Percentiles rank a stretch among this genome's conserved stretches.
Evolutionary conservation across 2,888 invertebrate species (phyloP).

Genomic region (Melolontha melolontha): DNA sequence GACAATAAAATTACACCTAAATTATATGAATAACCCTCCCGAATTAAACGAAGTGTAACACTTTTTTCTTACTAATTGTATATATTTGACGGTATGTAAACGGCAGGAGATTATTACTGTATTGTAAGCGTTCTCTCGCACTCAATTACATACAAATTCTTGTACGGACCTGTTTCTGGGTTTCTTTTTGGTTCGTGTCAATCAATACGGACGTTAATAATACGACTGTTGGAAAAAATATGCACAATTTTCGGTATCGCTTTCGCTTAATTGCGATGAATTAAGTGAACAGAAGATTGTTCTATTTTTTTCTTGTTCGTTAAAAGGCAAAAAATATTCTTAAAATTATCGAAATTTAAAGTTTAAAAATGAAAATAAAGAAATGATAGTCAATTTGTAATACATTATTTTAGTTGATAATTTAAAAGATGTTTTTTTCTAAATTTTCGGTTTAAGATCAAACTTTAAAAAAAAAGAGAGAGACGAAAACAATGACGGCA

Average conservation of each 20-base stretch:
- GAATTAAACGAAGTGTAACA: conserved; percentile 43
- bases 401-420: no score
- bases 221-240: background rate
- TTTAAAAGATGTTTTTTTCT: no score
- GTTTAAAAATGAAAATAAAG: no score
- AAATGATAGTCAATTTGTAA: no score
- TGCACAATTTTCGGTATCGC: conserved; percentile 19
- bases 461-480: no score
- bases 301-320: background rate
- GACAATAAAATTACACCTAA: conserved; percentile 54
- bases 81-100: conserved; percentile 37
- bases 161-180: background rate
- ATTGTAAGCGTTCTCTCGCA: conserved; percentile 23
- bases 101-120: conserved; percentile 32
- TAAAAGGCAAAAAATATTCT: no score
- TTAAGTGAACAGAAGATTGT: background rate
- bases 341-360: no score
- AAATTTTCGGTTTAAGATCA: no score
- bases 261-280: conserved; percentile 29
- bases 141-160: conserved; percentile 30
- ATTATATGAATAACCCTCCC: conserved; percentile 50
- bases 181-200: conserved; percentile 19
- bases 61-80: conserved; percentile 40
- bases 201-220: conserved; percentile 30
- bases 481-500: no score